phyloP scores from a whole-genome alignment of 2,113 vertebrate species.

The Rhinoptilus africanus region DNA sequence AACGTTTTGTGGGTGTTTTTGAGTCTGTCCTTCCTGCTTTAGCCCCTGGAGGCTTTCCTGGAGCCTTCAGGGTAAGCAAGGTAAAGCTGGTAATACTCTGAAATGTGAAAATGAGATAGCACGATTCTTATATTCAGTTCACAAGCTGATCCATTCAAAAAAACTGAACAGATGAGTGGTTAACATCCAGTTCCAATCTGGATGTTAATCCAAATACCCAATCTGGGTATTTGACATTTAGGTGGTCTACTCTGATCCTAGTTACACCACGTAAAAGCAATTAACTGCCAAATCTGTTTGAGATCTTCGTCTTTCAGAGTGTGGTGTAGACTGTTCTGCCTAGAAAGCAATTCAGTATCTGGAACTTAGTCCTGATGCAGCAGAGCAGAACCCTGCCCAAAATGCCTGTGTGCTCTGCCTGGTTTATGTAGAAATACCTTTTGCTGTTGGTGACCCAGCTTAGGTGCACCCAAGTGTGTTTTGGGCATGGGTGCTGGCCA shows the following conservation, averaged over 20 bases:
- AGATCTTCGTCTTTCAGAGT: neutral
- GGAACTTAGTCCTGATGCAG: neutral
- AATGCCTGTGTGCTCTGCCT: neutral
- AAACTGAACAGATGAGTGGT: neutral
- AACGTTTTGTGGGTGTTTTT: neutral
- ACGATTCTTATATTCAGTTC: neutral
- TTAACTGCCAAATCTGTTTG: neutral
- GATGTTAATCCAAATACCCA: too few species aligned
- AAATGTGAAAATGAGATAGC: neutral
- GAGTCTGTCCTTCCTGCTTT: neutral
- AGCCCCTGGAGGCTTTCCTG: neutral
- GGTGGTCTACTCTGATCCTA: neutral
- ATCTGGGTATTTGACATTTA: neutral
- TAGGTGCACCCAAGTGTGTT: neutral
- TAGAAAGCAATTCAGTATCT: neutral
- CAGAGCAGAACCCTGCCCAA: neutral
- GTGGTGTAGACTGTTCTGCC: neutral
- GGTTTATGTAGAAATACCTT: neutral
- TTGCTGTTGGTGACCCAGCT: neutral
- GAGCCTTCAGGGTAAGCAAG: neutral
- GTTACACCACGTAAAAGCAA: neutral
- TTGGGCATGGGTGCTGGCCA: neutral
- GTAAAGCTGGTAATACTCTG: neutral
- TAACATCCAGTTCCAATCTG: neutral
- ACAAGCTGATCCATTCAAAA: neutral